Base-by-base conservation (phyloP, 1,140 invertebrate genomes). In the Bombus superbus region DNA sequence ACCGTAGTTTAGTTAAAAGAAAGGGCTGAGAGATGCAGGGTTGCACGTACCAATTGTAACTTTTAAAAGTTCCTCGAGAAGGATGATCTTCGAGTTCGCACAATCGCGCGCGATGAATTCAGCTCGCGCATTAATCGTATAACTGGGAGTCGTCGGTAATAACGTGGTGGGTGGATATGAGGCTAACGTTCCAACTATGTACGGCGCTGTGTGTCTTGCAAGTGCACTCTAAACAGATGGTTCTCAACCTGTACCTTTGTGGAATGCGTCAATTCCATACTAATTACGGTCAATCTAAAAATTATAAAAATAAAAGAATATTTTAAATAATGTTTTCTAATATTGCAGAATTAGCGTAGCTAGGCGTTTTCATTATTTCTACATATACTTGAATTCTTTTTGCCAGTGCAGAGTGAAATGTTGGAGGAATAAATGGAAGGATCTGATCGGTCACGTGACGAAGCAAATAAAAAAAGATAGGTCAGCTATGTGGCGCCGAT, bases 131-230 rank as follows among this genome's bases (percentile, higher is more conserved):
- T 86, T 86, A 82, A 83, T 83, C 85, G 62, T 82, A 69, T 76
- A 76, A 86, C 35, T 62, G 6, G 47, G n/a, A 86, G 35, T 83
- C 73, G 38, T 72, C 71, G 84, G 57, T 75, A 80, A 79, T 85
- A 85, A 79, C 47, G 83, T 47, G 18, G 72, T 86, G 62, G 73
- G 73, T 75, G 53, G 73, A 82, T 59, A 83, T 74, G 47, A 81
- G 79, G 69, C 69, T 83, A 86, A 81, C 42, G 80, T 42, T 82
- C 78, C 71, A 69, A 47, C 83, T 86, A 83, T 86, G 74, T 85
- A 85, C 78, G 83, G 83, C 42, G 68, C 79, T 72, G 73, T 72
- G 73, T 76, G 64, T 83, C 62, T 86, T 47, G 72, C 64, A 25
- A 83, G 73, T 66, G 47, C 32, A 73, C 85, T 82, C 38, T 71